Evolutionary conservation across 2,888 invertebrate species (phyloP).

Genomic region (Drosophila fulvimacula): DNA sequence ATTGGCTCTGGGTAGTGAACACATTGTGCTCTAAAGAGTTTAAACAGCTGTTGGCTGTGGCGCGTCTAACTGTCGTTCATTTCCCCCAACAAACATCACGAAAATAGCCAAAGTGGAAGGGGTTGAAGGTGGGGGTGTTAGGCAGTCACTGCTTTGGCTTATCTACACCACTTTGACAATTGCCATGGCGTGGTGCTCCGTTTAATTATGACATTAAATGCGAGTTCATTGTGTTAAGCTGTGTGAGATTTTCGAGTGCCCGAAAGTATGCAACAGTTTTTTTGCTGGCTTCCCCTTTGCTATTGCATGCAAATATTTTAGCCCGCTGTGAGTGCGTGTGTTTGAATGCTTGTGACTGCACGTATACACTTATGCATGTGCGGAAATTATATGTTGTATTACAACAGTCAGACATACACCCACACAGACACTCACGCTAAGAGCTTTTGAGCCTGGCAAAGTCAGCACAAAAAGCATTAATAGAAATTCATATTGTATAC

Average conservation of each 20-base stretch:
- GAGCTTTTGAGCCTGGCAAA: slow-evolving; percentile 28
- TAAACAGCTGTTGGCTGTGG: slow-evolving; percentile 58
- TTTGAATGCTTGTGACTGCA: background rate
- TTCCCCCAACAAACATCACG: slow-evolving; percentile 25
- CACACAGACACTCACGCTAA: background rate
- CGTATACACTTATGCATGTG: slow-evolving; percentile 15
- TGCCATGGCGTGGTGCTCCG: slow-evolving; percentile 35
- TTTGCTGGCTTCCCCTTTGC: slow-evolving; percentile 3
- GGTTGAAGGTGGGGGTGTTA: background rate
- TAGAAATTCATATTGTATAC: slow-evolving; percentile 69
- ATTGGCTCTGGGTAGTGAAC: slow-evolving; percentile 27
- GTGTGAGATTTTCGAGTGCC: slow-evolving; percentile 15
- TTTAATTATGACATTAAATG: slow-evolving; percentile 68
- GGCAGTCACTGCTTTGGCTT: slow-evolving; percentile 37
- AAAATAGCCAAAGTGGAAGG: background rate
- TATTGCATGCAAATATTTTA: slow-evolving; percentile 24
- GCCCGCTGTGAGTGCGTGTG: slow-evolving; percentile 8
- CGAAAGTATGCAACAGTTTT: slow-evolving; percentile 63
- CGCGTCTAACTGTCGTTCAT: slow-evolving; percentile 59
- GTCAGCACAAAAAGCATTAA: slow-evolving; percentile 49
- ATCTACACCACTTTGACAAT: slow-evolving; percentile 62
- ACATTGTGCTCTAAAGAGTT: slow-evolving; percentile 58
- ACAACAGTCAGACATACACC: slow-evolving; percentile 13
- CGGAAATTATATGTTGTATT: slow-evolving; percentile 32
- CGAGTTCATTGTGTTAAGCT: slow-evolving; percentile 49